Evolutionary conservation across 2,797 vertebrate species (phyloP).

Genomic region (Hoplostethus atlanticus): DNA sequence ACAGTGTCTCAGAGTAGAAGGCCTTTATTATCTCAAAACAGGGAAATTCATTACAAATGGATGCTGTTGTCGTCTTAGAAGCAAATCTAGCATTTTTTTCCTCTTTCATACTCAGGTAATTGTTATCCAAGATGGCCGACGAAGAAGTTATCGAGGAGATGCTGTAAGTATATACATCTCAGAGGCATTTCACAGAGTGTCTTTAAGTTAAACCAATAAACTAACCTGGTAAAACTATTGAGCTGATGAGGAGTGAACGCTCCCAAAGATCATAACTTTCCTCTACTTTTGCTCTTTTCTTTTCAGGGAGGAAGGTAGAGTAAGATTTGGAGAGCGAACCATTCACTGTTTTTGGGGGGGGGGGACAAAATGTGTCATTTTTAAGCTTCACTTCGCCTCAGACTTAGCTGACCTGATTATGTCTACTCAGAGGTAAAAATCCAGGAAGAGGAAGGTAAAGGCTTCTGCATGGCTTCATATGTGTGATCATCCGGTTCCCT

Average conservation of each 20-base stretch:
- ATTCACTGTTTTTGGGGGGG: slow-evolving; percentile 9
- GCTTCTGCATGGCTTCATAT: slow-evolving; percentile 37
- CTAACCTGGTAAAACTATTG: neutral
- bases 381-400: slow-evolving; percentile 6
- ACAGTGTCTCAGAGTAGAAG: neutral
- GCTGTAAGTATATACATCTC: slow-evolving; percentile 63
- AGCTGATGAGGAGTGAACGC: neutral
- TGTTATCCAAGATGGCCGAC: slow-evolving; percentile 70
- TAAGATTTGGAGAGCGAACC: slow-evolving; percentile 9
- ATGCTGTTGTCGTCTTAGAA: neutral
- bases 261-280: neutral
- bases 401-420: slow-evolving; percentile 66
- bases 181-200: neutral
- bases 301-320: slow-evolving; percentile 66
- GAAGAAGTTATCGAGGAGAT: slow-evolving; percentile 72
- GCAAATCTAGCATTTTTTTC: neutral
- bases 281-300: slow-evolving; percentile 20
- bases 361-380: slow-evolving; percentile 42
- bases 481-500: slow-evolving; percentile 38
- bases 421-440: slow-evolving; percentile 64
- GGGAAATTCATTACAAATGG: slow-evolving; percentile 8
- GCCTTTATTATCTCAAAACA: slow-evolving; percentile 3
- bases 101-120: slow-evolving; percentile 50
- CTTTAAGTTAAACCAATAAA: slow-evolving; percentile 13
- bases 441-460: slow-evolving; percentile 57